Evolutionary conservation across 2,888 invertebrate genomes (phyloP).

Genomic region (Ochlodes sylvanus): DNA sequence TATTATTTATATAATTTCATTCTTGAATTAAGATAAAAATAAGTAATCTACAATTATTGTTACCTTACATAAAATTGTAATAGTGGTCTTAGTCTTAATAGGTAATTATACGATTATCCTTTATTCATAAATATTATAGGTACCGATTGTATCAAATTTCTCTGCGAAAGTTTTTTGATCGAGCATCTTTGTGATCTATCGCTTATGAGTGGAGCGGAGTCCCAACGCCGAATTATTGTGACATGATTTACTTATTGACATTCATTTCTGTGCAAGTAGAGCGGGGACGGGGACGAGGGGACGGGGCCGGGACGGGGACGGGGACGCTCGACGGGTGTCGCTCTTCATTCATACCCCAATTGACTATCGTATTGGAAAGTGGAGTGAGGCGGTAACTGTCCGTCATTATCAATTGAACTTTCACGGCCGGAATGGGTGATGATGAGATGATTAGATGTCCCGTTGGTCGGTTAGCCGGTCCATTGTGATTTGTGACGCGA

Average conservation of each 20-base stretch:
- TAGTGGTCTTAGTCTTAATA: too few species aligned
- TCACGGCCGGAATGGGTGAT: conserved; percentile 29
- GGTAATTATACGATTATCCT: too few species aligned
- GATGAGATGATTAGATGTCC: conserved; percentile 25
- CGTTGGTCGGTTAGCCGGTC: neutral
- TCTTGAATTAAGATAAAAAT: too few species aligned
- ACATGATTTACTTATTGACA: conserved; percentile 39
- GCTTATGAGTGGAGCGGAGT: neutral
- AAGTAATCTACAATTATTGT: too few species aligned
- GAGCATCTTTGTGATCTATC: neutral
- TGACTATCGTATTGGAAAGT: conserved; percentile 28
- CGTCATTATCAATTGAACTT: conserved; percentile 35
- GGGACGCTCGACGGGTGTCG: conserved; percentile 29
- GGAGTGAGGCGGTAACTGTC: conserved; percentile 28
- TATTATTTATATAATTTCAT: too few species aligned
- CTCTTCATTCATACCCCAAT: conserved; percentile 38
- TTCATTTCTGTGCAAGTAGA: conserved; percentile 31
- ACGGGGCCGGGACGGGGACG: neutral
- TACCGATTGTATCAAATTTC: too few species aligned
- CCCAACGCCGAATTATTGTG: conserved; percentile 25
- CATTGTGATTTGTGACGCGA: conserved; percentile 6
- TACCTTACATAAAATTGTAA: too few species aligned
- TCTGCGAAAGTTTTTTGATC: neutral
- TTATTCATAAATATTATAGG: too few species aligned
- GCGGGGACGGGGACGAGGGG: conserved; percentile 31